phyloP scores from a whole-genome alignment of 2,113 vertebrate species.

The Picathartes gymnocephalus region DNA sequence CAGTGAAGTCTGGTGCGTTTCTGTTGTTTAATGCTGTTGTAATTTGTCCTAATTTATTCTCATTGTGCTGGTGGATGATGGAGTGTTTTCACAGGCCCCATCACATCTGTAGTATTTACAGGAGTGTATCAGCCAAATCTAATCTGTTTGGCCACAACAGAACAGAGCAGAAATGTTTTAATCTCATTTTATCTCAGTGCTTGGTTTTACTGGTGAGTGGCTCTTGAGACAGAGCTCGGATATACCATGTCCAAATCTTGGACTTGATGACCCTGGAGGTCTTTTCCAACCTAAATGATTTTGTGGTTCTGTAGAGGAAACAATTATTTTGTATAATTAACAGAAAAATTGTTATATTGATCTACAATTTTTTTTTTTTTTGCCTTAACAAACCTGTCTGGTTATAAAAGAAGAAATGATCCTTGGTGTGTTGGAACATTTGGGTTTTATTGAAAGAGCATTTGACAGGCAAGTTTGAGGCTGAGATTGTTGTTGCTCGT shows the following conservation, averaged over 20 bases:
- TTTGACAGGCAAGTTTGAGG: not conserved
- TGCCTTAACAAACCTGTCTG: not conserved
- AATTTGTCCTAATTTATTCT: slow-evolving; percentile 5
- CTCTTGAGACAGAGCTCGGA: not conserved
- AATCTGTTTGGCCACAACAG: not conserved
- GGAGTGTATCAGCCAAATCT: not conserved
- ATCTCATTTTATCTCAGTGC: not conserved
- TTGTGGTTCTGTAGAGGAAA: not conserved
- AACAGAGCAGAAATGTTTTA: not conserved
- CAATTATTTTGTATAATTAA: not conserved
- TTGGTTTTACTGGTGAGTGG: not conserved
- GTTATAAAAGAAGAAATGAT: not conserved
- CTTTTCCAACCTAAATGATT: not conserved
- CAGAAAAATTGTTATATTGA: not conserved
- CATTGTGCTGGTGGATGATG: not conserved
- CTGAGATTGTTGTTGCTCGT: not conserved
- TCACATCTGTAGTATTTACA: not conserved
- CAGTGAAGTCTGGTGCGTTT: not conserved
- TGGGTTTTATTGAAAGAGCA: not conserved
- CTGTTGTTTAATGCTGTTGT: not conserved
- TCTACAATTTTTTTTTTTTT: not conserved
- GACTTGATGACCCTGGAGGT: not conserved
- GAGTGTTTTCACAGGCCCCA: not conserved
- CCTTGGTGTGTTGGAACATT: not conserved
- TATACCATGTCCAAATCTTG: not conserved